phyloP scores from a whole-genome alignment of 2,888 invertebrate species.

The Tenthredo mesomela region DNA sequence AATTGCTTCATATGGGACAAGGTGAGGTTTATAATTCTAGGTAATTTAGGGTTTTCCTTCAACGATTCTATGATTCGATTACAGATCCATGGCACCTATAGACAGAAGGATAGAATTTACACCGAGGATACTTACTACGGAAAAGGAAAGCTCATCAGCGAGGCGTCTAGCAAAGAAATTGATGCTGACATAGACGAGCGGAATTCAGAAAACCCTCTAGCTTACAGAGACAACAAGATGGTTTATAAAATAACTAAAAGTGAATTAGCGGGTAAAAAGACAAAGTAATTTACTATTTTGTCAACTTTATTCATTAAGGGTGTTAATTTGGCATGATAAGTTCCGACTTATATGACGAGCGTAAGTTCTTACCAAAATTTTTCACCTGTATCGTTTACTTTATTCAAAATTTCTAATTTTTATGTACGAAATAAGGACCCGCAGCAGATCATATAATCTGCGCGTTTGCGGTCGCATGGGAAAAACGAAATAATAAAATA shows the following conservation, averaged over 20 bases:
- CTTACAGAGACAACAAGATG: slow-evolving; percentile 75
- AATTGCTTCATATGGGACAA: slow-evolving; percentile 86
- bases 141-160: slow-evolving; percentile 79
- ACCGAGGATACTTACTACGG: slow-evolving; percentile 85
- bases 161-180: slow-evolving; percentile 79
- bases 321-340: background rate
- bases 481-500: background rate
- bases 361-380: background rate
- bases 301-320: background rate
- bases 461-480: background rate
- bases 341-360: background rate
- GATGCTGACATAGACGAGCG: slow-evolving; percentile 78
- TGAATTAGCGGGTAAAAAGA: slow-evolving; percentile 50
- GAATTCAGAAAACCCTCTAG: slow-evolving; percentile 78
- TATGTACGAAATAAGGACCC: background rate
- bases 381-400: background rate
- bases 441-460: background rate
- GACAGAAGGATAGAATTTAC: slow-evolving; percentile 83
- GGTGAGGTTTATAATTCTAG: slow-evolving; percentile 73
- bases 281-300: background rate
- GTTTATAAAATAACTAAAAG: slow-evolving; percentile 69
- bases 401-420: background rate
- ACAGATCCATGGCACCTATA: slow-evolving; percentile 85
- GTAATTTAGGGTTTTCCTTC: background rate
- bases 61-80: background rate